Conservation (phyloP, 2,888 invertebrate genomes). For the Morpho deidamia region DNA sequence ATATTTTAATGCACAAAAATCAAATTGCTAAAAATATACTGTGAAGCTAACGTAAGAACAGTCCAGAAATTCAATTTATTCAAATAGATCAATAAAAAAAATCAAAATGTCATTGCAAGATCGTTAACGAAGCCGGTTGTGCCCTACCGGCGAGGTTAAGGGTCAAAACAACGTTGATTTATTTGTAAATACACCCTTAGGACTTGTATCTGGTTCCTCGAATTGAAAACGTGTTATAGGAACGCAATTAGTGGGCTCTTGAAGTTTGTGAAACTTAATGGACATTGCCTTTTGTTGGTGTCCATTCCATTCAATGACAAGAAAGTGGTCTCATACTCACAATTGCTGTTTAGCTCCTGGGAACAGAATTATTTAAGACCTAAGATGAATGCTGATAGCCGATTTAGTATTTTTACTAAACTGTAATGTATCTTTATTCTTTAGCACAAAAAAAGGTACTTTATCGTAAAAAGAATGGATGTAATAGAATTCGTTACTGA, state of each 20-base stretch:
- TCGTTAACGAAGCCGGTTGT: conserved; percentile 45
- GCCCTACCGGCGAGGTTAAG: conserved; percentile 43
- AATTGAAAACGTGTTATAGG: conserved; percentile 26
- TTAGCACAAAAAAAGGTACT: no score
- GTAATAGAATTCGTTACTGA: no score
- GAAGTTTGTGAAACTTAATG: conserved; percentile 19
- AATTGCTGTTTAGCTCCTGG: conserved; percentile 3
- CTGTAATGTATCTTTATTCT: no score
- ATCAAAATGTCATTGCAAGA: conserved; percentile 43
- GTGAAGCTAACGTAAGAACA: no score
- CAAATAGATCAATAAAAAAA: neutral
- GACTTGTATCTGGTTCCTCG: conserved; percentile 21
- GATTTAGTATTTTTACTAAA: no score
- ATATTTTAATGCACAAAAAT: no score
- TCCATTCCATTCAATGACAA: neutral
- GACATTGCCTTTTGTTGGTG: conserved; percentile 4
- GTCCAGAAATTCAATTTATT: no score
- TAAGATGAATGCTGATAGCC: neutral
- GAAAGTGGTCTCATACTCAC: neutral
- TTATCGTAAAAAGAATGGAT: no score
- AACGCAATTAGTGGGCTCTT: conserved; percentile 26
- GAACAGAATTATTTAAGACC: neutral
- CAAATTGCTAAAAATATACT: no score
- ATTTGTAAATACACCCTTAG: conserved; percentile 33
- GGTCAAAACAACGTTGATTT: conserved; percentile 62